Percentiles rank a stretch among this genome's conserved stretches.
Evolutionary conservation across 2,888 invertebrate genomes (phyloP).

Genomic region (Antitype chi): DNA sequence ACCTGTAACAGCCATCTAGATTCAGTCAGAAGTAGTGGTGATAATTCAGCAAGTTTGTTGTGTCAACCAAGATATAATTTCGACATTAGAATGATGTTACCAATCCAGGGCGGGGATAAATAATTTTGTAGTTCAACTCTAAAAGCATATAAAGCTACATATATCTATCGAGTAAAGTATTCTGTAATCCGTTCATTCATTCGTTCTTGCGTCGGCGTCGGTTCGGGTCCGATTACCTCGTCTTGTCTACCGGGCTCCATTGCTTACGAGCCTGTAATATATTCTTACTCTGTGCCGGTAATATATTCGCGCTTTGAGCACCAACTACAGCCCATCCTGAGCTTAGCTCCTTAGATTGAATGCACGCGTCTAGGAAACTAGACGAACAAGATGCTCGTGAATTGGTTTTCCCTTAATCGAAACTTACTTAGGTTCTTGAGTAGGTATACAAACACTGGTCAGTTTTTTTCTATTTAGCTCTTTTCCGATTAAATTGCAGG

Average conservation of each 20-base stretch:
- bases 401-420: slow-evolving; percentile 20
- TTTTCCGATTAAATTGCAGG: not conserved
- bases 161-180: not conserved
- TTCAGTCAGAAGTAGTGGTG: not conserved
- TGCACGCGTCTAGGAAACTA: slow-evolving; percentile 6
- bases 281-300: slow-evolving; percentile 33
- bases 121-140: not conserved
- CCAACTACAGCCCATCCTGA: not conserved
- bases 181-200: slow-evolving; percentile 21
- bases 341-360: slow-evolving; percentile 39
- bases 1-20: not conserved
- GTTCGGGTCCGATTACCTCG: slow-evolving; percentile 20
- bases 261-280: slow-evolving; percentile 25
- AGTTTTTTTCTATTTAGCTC: too few relatives aligned
- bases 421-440: not conserved
- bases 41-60: not conserved
- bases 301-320: slow-evolving; percentile 48
- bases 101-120: too few relatives aligned
- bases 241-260: slow-evolving; percentile 20
- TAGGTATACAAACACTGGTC: too few relatives aligned
- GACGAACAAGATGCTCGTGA: not conserved
- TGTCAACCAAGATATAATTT: not conserved
- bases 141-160: not conserved
- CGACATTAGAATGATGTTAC: not conserved
- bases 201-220: not conserved